A percentile compares a stretch with the other conserved stretches of the same genome.
phyloP scores from a whole-genome alignment of 1,140 invertebrate species.

The Phocides pigmalion region DNA sequence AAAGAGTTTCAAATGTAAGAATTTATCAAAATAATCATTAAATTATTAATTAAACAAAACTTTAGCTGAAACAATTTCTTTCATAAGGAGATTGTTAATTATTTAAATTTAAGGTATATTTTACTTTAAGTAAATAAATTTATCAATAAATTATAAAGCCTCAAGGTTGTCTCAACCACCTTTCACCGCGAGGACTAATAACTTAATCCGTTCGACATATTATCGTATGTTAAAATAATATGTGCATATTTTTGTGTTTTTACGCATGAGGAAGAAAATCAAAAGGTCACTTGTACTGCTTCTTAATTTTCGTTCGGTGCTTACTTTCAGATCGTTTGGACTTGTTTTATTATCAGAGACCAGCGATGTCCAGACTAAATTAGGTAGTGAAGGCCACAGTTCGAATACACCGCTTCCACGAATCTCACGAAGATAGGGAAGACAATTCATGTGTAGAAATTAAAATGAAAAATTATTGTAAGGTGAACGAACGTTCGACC shows the following conservation, averaged over 20 bases:
- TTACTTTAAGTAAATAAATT: conserved; percentile 1
- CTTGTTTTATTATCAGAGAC: neutral
- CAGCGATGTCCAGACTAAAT: neutral
- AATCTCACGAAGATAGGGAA: no score
- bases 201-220: conserved; percentile 7
- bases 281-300: conserved; percentile 19
- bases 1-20: no score
- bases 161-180: conserved; percentile 12
- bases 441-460: no score
- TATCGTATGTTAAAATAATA: conserved; percentile 15
- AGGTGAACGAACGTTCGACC: no score
- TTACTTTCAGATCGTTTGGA: neutral
- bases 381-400: no score
- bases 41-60: no score
- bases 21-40: no score
- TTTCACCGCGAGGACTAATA: conserved; percentile 14
- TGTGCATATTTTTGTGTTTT: conserved; percentile 10
- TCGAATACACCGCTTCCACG: no score
- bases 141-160: neutral
- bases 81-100: no score
- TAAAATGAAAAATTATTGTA: no score
- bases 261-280: conserved; percentile 16
- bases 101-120: neutral
- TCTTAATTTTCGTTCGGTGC: neutral
- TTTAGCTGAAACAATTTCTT: no score